These are phyloP conservation scores for Xiphorhynchus erythropygius DNA, from an alignment of 2,797 vertebrate genomes.

Conservation along the genomic window DNA sequence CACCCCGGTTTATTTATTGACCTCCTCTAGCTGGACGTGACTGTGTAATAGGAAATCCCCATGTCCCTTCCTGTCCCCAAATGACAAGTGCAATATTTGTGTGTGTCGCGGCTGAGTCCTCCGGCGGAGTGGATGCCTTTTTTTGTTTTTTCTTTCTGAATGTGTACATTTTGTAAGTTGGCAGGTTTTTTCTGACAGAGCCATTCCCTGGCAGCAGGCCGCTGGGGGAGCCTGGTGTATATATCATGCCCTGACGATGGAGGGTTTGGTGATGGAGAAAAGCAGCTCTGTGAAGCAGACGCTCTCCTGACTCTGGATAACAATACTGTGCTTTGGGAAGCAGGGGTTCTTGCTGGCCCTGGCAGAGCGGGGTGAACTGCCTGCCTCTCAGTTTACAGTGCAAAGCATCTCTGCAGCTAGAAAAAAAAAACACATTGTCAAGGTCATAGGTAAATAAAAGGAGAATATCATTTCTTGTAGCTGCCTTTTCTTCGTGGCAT, in stretches of 20 bases:
- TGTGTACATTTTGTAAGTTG: slow-evolving; percentile 47
- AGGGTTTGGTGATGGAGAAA: slow-evolving; percentile 69
- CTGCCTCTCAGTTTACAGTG: slow-evolving; percentile 88
- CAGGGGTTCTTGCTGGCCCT: slow-evolving; percentile 53
- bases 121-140: slow-evolving; percentile 62
- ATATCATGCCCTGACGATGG: slow-evolving; percentile 81
- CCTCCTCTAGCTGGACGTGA: slow-evolving; percentile 78
- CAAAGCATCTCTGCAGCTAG: slow-evolving; percentile 83
- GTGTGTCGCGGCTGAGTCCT: slow-evolving; percentile 68
- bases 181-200: slow-evolving; percentile 26
- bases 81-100: slow-evolving; percentile 95
- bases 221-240: slow-evolving; percentile 82
- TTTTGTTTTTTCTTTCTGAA: neutral
- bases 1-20: slow-evolving; percentile 89
- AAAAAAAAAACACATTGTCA: slow-evolving; percentile 15
- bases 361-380: slow-evolving; percentile 77
- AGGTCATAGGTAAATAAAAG: slow-evolving; percentile 77
- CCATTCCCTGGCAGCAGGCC: slow-evolving; percentile 81
- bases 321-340: slow-evolving; percentile 68
- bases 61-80: slow-evolving; percentile 74
- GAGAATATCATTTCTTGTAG: slow-evolving; percentile 54
- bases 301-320: slow-evolving; percentile 81
- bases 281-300: slow-evolving; percentile 80
- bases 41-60: slow-evolving; percentile 79
- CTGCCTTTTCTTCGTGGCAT: neutral